These are phyloP conservation scores for Cataglyphis albicans DNA, from an alignment of 2,888 invertebrate species.

Conservation along the genomic window DNA sequence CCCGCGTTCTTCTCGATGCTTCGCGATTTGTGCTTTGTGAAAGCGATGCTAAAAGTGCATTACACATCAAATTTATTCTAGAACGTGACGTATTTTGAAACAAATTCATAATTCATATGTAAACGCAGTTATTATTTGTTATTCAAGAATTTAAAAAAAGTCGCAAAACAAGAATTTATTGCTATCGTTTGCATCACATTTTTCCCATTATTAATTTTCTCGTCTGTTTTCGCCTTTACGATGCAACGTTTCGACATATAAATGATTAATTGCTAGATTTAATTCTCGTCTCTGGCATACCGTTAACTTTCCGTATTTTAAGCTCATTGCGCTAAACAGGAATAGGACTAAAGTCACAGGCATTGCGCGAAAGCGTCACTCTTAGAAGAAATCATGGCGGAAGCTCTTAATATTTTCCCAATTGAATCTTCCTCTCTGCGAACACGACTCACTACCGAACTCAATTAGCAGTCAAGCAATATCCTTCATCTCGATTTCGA, in stretches of 20 bases:
- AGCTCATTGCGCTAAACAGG: background rate
- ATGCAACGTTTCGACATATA: background rate
- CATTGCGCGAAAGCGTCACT: slow-evolving; percentile 5
- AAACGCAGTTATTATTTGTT: background rate
- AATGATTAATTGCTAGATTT: slow-evolving; percentile 4
- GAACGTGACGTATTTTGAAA: background rate
- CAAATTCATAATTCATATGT: background rate
- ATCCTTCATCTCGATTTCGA: slow-evolving; percentile 11
- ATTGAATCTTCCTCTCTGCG: slow-evolving; percentile 62
- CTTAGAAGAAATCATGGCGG: slow-evolving; percentile 1
- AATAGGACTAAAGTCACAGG: background rate
- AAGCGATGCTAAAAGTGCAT: background rate
- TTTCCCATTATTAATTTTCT: background rate
- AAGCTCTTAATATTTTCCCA: slow-evolving; percentile 59
- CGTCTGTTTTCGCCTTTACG: background rate
- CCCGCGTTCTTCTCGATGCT: background rate
- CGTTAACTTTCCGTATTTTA: slow-evolving; percentile 22
- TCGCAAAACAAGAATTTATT: background rate
- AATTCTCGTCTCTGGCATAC: background rate
- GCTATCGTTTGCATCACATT: background rate
- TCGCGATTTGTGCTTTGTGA: slow-evolving; percentile 2
- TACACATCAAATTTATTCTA: background rate
- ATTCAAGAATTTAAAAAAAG: background rate
- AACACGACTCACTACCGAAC: slow-evolving; percentile 32
- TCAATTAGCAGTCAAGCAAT: slow-evolving; percentile 49